phyloP scores from a whole-genome alignment of 2,113 vertebrate genomes.

The Hippolais icterina region DNA sequence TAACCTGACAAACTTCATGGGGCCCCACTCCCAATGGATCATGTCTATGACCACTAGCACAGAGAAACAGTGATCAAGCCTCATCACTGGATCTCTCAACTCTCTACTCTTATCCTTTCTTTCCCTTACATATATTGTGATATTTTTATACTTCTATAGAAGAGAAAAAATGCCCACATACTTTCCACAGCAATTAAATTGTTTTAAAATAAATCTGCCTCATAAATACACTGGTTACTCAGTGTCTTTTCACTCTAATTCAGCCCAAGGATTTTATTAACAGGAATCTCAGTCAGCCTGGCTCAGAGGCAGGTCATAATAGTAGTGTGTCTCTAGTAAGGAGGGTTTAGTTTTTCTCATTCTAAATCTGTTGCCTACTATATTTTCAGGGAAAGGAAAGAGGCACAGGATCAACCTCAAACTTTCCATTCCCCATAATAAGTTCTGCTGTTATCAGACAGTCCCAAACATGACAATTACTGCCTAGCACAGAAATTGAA shows the following conservation, averaged over 20 bases:
- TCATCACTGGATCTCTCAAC: not conserved
- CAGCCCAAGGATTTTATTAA: not conserved
- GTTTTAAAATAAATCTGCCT: not conserved
- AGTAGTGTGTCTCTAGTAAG: not conserved
- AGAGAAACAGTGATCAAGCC: not conserved
- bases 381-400: not conserved
- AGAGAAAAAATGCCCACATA: not conserved
- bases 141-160: not conserved
- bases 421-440: not conserved
- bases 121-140: fast-evolving
- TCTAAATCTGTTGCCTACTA: not conserved
- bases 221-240: not conserved
- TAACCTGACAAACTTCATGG: not conserved
- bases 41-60: fast-evolving
- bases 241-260: not conserved
- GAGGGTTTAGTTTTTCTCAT: not conserved
- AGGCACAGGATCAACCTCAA: not conserved
- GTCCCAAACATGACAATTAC: not conserved
- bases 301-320: not conserved
- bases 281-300: not conserved
- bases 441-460: not conserved
- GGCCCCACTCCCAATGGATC: not conserved
- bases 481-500: not conserved
- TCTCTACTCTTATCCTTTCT: not conserved
- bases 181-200: not conserved